Conservation (phyloP, 2,113 vertebrate species). For the Ia io region DNA sequence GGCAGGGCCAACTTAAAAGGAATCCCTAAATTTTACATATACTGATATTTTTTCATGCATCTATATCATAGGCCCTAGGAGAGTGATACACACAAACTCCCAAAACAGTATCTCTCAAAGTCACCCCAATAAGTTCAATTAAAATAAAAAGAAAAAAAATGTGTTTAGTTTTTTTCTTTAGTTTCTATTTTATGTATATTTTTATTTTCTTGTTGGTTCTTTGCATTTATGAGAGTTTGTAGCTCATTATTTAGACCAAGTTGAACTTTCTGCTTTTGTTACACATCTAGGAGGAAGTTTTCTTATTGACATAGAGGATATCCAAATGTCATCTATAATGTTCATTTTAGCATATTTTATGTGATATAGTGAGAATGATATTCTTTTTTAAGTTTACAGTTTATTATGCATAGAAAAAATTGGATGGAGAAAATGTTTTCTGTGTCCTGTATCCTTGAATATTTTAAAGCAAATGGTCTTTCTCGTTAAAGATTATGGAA, state of each 20-base stretch:
- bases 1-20: not conserved
- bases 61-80: not conserved
- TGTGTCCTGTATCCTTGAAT: not conserved
- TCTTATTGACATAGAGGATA: not conserved
- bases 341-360: conserved; percentile 24
- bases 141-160: not conserved
- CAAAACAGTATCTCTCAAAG: not conserved
- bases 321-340: not conserved
- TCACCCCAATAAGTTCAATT: not conserved
- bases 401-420: not conserved
- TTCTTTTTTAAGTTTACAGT: not conserved
- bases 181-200: not conserved
- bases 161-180: not conserved
- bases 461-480: conserved; percentile 28
- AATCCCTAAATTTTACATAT: not conserved
- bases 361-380: not conserved
- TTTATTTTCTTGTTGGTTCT: not conserved
- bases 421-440: not conserved
- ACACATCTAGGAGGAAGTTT: not conserved
- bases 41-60: not conserved
- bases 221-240: not conserved
- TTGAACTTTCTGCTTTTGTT: not conserved
- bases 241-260: not conserved
- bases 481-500: conserved; percentile 12
- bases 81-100: not conserved